Conservation (phyloP, 2,113 vertebrate genomes). For the Epinephelus moara region DNA sequence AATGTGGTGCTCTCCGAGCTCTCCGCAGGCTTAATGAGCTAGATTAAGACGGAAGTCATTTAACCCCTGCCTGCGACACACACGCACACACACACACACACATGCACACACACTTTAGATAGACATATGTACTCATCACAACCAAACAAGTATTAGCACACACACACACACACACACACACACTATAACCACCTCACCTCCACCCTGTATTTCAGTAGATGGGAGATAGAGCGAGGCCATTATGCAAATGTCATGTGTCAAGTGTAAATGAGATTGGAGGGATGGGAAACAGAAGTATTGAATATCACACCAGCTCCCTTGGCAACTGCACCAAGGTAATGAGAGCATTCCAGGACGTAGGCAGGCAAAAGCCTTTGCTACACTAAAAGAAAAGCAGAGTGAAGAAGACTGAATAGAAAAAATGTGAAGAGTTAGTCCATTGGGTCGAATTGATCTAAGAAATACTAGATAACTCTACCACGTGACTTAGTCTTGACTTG, state of each 20-base stretch:
- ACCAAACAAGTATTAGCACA: conserved; percentile 47
- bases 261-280: conserved; percentile 83
- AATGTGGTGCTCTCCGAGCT: conserved; percentile 59
- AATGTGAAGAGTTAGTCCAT: conserved; percentile 5
- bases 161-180: conserved; percentile 15
- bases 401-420: conserved; percentile 26
- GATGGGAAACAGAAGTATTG: conserved; percentile 79
- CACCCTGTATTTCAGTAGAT: conserved; percentile 61
- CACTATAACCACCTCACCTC: conserved; percentile 40
- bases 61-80: conserved; percentile 65
- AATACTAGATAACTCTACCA: conserved; percentile 30
- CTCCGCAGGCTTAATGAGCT: conserved; percentile 77
- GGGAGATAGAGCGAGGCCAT: conserved; percentile 73
- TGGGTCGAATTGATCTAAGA: conserved; percentile 34
- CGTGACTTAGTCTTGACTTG: conserved; percentile 10
- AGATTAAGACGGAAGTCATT: conserved; percentile 79
- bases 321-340: conserved; percentile 73
- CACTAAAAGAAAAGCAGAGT: conserved; percentile 35
- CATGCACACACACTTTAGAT: conserved; percentile 22
- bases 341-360: conserved; percentile 68
- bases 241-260: conserved; percentile 85
- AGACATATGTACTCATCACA: conserved; percentile 53
- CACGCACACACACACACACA: conserved; percentile 1
- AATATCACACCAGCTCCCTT: conserved; percentile 72
- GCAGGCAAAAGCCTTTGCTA: conserved; percentile 61